Conservation (phyloP, 1,140 invertebrate species). For the Rhyacophila brunnea region DNA sequence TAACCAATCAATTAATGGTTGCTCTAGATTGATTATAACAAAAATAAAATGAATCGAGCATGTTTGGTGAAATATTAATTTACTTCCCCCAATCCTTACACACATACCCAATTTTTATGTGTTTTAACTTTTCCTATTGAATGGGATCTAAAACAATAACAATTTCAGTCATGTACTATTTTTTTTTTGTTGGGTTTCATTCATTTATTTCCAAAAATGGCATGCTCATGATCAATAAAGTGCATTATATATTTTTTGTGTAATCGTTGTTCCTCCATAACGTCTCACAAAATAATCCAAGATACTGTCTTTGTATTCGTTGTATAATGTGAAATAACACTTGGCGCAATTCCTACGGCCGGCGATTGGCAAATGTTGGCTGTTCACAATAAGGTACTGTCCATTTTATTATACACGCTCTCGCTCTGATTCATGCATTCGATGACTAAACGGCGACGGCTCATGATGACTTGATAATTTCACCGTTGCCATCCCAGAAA, state of each 20-base stretch:
- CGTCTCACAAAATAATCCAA: background rate
- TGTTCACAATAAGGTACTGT: constrained; percentile 19
- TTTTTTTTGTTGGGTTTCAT: constrained; percentile 8
- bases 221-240: constrained; percentile 1
- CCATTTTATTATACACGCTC: constrained; percentile 36
- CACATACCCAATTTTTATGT: background rate
- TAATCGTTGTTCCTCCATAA: too few relatives aligned
- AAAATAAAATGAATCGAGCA: too few relatives aligned
- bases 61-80: too few relatives aligned
- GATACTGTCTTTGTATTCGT: background rate
- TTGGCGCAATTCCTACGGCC: constrained; percentile 16
- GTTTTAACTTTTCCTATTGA: background rate
- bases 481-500: too few relatives aligned
- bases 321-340: constrained; percentile 19
- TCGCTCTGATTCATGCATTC: constrained; percentile 34
- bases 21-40: too few relatives aligned
- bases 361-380: constrained; percentile 24
- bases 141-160: constrained; percentile 26
- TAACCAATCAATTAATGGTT: too few relatives aligned
- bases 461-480: too few relatives aligned
- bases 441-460: background rate
- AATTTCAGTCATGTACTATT: constrained; percentile 7
- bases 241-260: constrained; percentile 6
- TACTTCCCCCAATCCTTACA: background rate
- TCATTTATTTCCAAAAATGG: constrained; percentile 7